phyloP scores from a whole-genome alignment of 2,113 vertebrate genomes.

The Periophthalmodon schlosseri region DNA sequence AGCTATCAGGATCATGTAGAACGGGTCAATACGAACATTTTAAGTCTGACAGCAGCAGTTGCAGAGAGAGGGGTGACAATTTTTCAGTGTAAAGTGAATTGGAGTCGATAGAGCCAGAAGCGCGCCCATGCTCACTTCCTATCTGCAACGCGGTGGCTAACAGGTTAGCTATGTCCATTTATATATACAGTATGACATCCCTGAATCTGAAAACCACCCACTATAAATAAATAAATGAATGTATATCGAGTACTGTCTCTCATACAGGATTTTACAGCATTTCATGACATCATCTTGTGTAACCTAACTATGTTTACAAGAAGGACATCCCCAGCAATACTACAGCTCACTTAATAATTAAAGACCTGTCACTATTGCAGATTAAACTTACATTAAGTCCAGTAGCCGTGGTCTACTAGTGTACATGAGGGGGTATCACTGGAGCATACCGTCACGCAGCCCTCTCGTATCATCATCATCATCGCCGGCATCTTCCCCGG shows the following conservation, averaged over 20 bases:
- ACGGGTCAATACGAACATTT: too few species aligned
- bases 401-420: background rate
- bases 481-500: constrained; percentile 18
- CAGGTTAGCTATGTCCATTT: too few species aligned
- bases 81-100: too few species aligned
- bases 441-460: constrained; percentile 14
- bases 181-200: too few species aligned
- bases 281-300: background rate
- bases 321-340: background rate
- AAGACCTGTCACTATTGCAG: constrained; percentile 19
- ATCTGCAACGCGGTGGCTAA: too few species aligned
- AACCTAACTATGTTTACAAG: constrained; percentile 3
- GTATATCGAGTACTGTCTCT: background rate
- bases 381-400: constrained; percentile 8
- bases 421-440: constrained; percentile 22
- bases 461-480: constrained; percentile 42
- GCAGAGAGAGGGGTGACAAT: too few species aligned
- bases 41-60: too few species aligned
- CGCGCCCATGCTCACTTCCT: too few species aligned
- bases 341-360: background rate
- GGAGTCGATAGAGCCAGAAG: too few species aligned
- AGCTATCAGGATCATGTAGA: too few species aligned
- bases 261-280: background rate
- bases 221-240: background rate
- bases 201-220: too few species aligned